Base-by-base conservation (phyloP, 2,797 vertebrate genomes). In the Anguilla obscura region DNA sequence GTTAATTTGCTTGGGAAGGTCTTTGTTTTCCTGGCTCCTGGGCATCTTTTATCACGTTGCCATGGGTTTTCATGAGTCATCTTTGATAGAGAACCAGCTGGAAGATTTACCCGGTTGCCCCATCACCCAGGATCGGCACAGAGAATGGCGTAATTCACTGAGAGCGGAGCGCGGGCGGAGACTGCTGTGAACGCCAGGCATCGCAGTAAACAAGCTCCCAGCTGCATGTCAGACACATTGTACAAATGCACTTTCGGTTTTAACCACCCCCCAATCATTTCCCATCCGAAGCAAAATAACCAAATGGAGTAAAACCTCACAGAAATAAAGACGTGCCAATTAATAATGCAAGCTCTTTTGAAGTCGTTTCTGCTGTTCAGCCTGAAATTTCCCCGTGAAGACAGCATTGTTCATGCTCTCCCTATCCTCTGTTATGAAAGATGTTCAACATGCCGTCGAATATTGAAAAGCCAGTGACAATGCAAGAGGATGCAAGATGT, bases 161-260 rank as follows among this genome's bases (percentile, higher is more conserved):
- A 84, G 83, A 27, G 83, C 8, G 6, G 27, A 12, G 83, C n/a
- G n/a, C 52, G n/a, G 52, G 30, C 83, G 14, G n/a, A 84, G 50
- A 52, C 52, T 16, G 16, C 40, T n/a, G 16, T 7, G 30, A 16
- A 33, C 12, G 52, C 83, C 83, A 84, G 83, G 50, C 52, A n/a
- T 84, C 52, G 12, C n/a, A 27, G 50, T 58, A 54, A 84, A 84
- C 24, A 54, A 56, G 52, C n/a, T 84, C 83, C 80, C 50, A 84
- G 83, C 48, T 58, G 83, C 83, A 54, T 84, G 83, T 84, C 27
- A 30, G 27, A 18, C 83, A 84, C 52, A 33, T 48, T 27, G 50
- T 12, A 14, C n/a, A 33, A 54, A 84, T 54, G 50, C n/a, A 84
- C 52, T 52, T 27, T 27, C 9, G 24, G n/a, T 69, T 84, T 58